Conservation (phyloP, 2,888 invertebrate species). For the Tholera decimalis region DNA sequence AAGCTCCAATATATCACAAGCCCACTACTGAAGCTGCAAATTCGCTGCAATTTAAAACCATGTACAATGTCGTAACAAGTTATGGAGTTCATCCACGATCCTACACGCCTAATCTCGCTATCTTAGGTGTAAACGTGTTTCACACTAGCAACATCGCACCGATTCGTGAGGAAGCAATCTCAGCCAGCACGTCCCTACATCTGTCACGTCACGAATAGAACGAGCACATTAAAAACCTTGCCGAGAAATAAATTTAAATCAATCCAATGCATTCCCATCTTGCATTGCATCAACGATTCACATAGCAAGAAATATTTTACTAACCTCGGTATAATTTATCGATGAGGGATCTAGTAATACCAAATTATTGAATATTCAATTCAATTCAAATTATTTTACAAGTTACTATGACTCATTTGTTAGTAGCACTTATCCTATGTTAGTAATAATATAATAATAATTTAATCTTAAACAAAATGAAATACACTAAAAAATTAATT, state of each 20-base stretch:
- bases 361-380: conserved; percentile 55
- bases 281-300: conserved; percentile 61
- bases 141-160: conserved; percentile 27
- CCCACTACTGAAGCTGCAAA: conserved; percentile 5
- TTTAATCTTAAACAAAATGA: no score
- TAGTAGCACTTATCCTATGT: no score
- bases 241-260: conserved; percentile 69
- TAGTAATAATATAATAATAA: no score
- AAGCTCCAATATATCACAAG: not conserved
- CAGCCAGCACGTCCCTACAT: conserved; percentile 59
- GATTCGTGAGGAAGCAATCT: conserved; percentile 64
- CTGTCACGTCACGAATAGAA: conserved; percentile 46
- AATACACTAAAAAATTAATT: no score
- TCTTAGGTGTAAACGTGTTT: conserved; percentile 49
- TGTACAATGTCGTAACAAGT: conserved; percentile 26
- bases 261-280: conserved; percentile 60
- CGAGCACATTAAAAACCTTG: conserved; percentile 49
- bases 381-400: no score
- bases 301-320: conserved; percentile 48
- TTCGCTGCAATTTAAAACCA: conserved; percentile 21
- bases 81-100: conserved; percentile 41
- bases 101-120: conserved; percentile 30
- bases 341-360: conserved; percentile 50
- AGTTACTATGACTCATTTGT: no score
- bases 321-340: conserved; percentile 28